phyloP scores from a whole-genome alignment of 2,797 vertebrate genomes.

The Sebastes matsubarae region DNA sequence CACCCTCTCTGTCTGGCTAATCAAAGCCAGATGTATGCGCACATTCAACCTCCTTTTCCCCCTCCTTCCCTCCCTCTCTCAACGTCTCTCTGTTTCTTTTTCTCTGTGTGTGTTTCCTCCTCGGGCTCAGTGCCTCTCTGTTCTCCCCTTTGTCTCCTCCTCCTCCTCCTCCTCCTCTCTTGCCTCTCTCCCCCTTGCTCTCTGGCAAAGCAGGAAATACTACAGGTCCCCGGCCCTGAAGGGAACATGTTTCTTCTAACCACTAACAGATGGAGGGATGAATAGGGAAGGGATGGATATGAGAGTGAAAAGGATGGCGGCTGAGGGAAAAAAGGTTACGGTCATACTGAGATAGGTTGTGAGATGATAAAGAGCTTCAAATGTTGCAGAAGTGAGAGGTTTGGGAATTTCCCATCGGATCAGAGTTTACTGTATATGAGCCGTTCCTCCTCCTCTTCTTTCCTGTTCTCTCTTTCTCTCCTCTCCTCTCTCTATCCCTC shows the following conservation, averaged over 20 bases:
- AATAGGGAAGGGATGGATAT: slow-evolving; percentile 42
- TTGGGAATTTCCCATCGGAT: neutral
- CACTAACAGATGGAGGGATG: slow-evolving; percentile 78
- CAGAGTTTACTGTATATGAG: neutral
- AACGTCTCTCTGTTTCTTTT: slow-evolving; percentile 40
- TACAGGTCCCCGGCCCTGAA: slow-evolving; percentile 78
- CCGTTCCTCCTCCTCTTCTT: neutral
- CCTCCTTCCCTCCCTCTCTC: slow-evolving; percentile 1
- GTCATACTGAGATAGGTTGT: neutral
- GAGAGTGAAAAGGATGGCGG: slow-evolving; percentile 7
- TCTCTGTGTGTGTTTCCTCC: slow-evolving; percentile 52
- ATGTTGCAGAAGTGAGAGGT: slow-evolving; percentile 11
- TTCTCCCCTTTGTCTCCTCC: slow-evolving; percentile 19
- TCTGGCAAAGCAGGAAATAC: slow-evolving; percentile 77
- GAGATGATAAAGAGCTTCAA: slow-evolving; percentile 5
- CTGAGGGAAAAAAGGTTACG: slow-evolving; percentile 27
- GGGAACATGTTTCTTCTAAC: slow-evolving; percentile 77
- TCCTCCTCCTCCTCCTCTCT: slow-evolving; percentile 20
- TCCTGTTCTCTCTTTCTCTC: neutral
- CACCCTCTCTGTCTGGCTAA: slow-evolving; percentile 63
- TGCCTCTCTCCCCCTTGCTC: slow-evolving; percentile 32
- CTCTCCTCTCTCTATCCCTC: neutral
- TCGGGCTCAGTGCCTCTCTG: slow-evolving; percentile 55
- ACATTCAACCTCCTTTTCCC: slow-evolving; percentile 45
- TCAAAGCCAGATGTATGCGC: slow-evolving; percentile 76